These are phyloP conservation scores for Trinectes maculatus DNA, from an alignment of 2,113 vertebrate species.

Conservation along the genomic window DNA sequence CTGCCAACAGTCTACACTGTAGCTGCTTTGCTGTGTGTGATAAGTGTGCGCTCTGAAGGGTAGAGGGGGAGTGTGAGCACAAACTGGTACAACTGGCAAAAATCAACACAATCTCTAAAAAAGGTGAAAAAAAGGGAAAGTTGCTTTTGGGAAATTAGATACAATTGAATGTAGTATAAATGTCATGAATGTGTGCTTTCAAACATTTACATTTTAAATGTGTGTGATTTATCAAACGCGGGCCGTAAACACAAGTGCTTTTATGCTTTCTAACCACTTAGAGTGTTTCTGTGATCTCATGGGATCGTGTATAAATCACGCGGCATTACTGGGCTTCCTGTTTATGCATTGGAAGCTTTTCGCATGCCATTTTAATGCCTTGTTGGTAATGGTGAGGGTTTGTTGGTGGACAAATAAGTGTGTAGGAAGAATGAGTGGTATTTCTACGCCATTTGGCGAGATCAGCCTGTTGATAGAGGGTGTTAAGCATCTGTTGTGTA, in stretches of 20 bases:
- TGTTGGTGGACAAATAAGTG: neutral
- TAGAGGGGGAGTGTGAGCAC: conserved; percentile 28
- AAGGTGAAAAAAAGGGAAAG: conserved; percentile 31
- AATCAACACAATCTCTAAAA: conserved; percentile 20
- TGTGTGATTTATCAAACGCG: too few species aligned
- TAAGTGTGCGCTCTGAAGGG: conserved; percentile 40
- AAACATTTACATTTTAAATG: too few species aligned
- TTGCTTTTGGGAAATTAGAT: conserved; percentile 10
- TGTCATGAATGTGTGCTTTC: neutral
- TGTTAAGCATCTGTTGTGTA: conserved; percentile 16
- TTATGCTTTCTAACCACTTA: neutral
- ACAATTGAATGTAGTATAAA: accelerated
- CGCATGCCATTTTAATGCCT: neutral
- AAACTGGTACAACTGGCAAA: conserved; percentile 19
- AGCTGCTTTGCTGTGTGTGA: conserved; percentile 29
- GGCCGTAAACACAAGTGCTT: conserved; percentile 6
- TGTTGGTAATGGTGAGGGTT: neutral
- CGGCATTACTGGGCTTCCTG: neutral
- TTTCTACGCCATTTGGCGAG: neutral
- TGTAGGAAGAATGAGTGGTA: neutral
- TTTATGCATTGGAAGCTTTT: neutral
- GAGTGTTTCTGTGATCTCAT: neutral
- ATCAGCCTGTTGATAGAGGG: neutral
- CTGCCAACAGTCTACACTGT: conserved; percentile 10
- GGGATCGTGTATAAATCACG: neutral